Base-by-base conservation (phyloP, 2,797 vertebrate genomes). In the Adrianichthys oophorus region DNA sequence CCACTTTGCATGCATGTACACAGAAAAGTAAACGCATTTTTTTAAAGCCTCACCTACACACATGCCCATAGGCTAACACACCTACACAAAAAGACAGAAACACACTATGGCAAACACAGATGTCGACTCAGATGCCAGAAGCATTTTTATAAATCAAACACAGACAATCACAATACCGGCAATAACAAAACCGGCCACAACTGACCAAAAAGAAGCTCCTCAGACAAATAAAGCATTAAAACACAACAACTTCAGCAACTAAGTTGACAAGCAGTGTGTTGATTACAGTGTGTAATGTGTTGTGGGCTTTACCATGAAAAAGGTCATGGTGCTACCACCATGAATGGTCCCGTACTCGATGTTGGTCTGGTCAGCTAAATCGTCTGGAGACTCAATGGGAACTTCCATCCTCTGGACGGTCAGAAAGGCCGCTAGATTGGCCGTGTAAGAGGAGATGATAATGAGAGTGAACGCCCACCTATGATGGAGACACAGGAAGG, bases 371-470 rank as follows among this genome's bases (percentile, higher is more conserved):
- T 96, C 94, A 0, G 95, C 94, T 73, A 96, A 79, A 65, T 96
- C 95, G 0, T 96, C 95, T 0, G 95, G 91, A 0, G 94, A 96
- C 83, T 96, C 95, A n/a, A 96, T 93, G 0, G 95, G 95, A 58
- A 90, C 93, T 85, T 95, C 95, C 95, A 96, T 96, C 68, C 95
- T 90, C 88, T 96, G 95, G 43, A 96, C 95, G 0, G 95, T 96
- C 59, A 96, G 91, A 70, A 96, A 96, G 16, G 95, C 95, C 0
- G 97, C 96, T 50, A 99, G 92, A 89, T 98, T 98, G 79, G 97
- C 97, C 52, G 97, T 98, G 88, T 98, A 99, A 86, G 97, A 99
- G 56, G 97, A 99, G 91, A 99, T 99, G 87, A 98, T 99, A 90
- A 99, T 99, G 88, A 98, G 93, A 55, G 97, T 98, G 91, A 98